Evolutionary conservation across 1,140 invertebrate species (phyloP).

Genomic region (Lordiphosa clarofinis): DNA sequence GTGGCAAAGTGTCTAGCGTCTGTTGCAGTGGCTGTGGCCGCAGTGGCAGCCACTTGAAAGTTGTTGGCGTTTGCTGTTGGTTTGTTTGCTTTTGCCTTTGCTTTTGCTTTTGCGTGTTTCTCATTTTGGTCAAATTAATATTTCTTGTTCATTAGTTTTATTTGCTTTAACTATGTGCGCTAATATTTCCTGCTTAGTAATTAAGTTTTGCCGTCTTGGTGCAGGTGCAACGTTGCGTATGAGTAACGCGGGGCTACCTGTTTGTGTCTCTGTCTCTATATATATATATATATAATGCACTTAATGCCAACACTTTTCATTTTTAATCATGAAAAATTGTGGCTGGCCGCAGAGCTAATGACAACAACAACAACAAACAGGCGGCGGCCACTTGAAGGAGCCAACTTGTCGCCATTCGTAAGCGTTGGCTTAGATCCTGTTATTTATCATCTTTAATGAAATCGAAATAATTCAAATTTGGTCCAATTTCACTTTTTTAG

Average conservation of each 20-base stretch:
- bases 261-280: constrained; percentile 1
- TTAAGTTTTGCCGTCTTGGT: constrained; percentile 40
- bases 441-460: constrained; percentile 20
- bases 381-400: constrained; percentile 28
- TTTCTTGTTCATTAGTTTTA: constrained; percentile 77
- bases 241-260: constrained; percentile 39
- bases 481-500: too few relatives aligned
- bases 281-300: constrained; percentile 8
- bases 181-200: constrained; percentile 75
- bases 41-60: constrained; percentile 52
- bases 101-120: constrained; percentile 46
- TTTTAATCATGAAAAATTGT: constrained; percentile 61
- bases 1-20: constrained; percentile 45
- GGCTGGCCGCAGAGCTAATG: constrained; percentile 36
- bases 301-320: constrained; percentile 62
- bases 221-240: constrained; percentile 66
- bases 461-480: not conserved
- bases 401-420: constrained; percentile 38
- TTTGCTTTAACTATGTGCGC: constrained; percentile 57
- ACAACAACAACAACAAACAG: constrained; percentile 25
- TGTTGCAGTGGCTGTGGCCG: constrained; percentile 15
- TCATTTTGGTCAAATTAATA: constrained; percentile 67
- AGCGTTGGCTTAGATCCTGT: constrained; percentile 44
- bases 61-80: constrained; percentile 20
- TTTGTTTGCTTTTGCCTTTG: too few relatives aligned